These are phyloP conservation scores for Brachypalpus laphriformis DNA, from an alignment of 2,888 invertebrate genomes.

Conservation along the genomic window DNA sequence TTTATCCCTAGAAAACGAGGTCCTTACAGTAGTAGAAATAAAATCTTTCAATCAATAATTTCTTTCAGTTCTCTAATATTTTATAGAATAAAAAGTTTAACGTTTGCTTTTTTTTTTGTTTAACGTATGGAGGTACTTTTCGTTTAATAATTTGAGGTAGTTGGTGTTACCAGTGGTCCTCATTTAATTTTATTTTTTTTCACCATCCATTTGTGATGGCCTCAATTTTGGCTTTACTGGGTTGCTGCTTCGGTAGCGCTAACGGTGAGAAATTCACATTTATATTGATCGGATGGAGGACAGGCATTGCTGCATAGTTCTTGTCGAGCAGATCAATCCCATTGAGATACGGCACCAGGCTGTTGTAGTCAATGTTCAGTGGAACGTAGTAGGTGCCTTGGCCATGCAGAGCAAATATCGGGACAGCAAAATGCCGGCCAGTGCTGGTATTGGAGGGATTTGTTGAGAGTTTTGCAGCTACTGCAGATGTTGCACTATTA, in stretches of 20 bases:
- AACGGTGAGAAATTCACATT: constrained; percentile 89
- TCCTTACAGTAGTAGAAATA: constrained; percentile 2
- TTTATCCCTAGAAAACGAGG: constrained; percentile 6
- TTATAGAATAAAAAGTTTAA: neutral
- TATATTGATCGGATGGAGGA: constrained; percentile 93
- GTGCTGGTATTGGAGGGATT: constrained; percentile 76
- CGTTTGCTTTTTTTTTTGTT: constrained; percentile 3
- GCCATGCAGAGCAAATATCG: constrained; percentile 95
- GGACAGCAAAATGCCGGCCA: constrained; percentile 85
- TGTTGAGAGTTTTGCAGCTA: constrained; percentile 38
- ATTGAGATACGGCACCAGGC: constrained; percentile 88
- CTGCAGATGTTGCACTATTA: constrained; percentile 32
- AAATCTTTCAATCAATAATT: constrained; percentile 14
- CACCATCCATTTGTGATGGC: constrained; percentile 82
- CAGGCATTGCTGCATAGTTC: constrained; percentile 83
- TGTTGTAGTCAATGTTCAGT: constrained; percentile 89
- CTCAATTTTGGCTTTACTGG: constrained; percentile 80
- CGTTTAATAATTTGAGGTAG: constrained; percentile 80
- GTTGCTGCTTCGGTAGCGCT: constrained; percentile 75
- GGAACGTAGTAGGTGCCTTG: constrained; percentile 95
- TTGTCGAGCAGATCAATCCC: constrained; percentile 85
- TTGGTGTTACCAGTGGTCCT: constrained; percentile 65
- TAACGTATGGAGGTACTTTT: constrained; percentile 30
- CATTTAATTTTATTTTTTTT: constrained; percentile 56
- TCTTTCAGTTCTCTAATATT: constrained; percentile 13